Evolutionary conservation across 1,140 invertebrate genomes (phyloP).

Genomic region (Augochlora pura): DNA sequence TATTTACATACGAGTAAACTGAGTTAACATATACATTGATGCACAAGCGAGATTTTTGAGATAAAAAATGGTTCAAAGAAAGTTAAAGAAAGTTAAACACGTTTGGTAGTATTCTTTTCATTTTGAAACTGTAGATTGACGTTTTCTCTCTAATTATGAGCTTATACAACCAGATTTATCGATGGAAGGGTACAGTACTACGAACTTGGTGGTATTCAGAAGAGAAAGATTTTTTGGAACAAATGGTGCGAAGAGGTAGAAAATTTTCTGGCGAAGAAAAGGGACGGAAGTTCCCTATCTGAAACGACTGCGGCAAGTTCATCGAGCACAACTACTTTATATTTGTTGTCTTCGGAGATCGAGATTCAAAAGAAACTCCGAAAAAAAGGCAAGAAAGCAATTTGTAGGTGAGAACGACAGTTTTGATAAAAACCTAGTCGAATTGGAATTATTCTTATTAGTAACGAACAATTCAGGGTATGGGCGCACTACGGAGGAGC

Average conservation of each 20-base stretch:
- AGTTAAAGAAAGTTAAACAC: too few species aligned
- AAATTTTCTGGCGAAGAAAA: constrained; percentile 70
- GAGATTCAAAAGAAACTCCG: constrained; percentile 29
- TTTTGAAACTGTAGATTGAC: neutral
- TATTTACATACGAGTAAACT: too few species aligned
- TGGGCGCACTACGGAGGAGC: constrained; percentile 63
- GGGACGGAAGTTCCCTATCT: constrained; percentile 77
- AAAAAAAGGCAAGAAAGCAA: constrained; percentile 21
- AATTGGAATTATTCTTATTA: neutral
- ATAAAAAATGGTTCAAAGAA: too few species aligned
- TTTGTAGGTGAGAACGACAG: constrained; percentile 39
- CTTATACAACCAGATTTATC: constrained; percentile 62
- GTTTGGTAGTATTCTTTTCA: too few species aligned
- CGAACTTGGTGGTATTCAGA: constrained; percentile 68
- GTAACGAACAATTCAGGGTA: constrained; percentile 35
- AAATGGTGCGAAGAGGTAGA: constrained; percentile 81
- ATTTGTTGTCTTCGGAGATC: constrained; percentile 66
- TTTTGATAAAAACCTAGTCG: too few species aligned
- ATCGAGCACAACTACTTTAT: constrained; percentile 76
- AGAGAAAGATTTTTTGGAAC: constrained; percentile 77
- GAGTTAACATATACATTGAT: too few species aligned
- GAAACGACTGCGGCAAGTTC: constrained; percentile 81
- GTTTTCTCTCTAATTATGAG: constrained; percentile 15
- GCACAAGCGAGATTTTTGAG: too few species aligned
- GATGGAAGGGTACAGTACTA: constrained; percentile 71